These are phyloP conservation scores for Allolobophora icterica DNA, from an alignment of 2,888 invertebrate genomes.

Conservation along the genomic window DNA sequence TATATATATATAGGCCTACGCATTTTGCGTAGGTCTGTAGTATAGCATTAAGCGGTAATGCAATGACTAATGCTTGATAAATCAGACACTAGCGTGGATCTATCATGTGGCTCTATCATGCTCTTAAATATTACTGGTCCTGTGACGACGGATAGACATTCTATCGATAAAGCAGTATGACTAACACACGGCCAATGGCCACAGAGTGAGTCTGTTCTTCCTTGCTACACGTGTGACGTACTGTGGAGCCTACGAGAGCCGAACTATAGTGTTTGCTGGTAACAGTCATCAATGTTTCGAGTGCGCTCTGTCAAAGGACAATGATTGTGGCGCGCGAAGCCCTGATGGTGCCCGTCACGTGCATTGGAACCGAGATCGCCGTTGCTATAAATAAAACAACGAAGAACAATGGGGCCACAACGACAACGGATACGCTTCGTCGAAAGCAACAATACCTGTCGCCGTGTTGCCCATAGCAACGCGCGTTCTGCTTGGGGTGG, in stretches of 20 bases:
- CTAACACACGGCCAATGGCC: not conserved
- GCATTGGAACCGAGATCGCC: not conserved
- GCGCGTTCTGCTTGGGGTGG: not conserved
- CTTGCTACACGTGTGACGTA: not conserved
- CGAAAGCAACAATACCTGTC: not conserved
- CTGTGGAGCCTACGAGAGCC: not conserved
- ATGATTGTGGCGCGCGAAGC: not conserved
- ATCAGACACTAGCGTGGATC: too few species aligned
- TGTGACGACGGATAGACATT: too few species aligned
- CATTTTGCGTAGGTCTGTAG: too few species aligned
- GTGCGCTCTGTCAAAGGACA: not conserved
- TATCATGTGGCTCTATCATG: too few species aligned
- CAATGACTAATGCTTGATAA: too few species aligned
- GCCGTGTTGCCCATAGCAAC: not conserved
- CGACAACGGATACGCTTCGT: constrained; percentile 11
- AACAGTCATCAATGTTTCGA: not conserved
- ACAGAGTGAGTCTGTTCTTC: not conserved
- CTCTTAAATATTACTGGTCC: too few species aligned
- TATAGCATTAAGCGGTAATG: too few species aligned
- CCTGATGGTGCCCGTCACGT: not conserved
- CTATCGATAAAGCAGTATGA: not conserved
- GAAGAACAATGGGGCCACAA: not conserved
- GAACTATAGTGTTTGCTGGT: not conserved
- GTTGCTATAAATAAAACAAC: not conserved
- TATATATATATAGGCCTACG: too few species aligned